Evolutionary conservation across 2,888 invertebrate genomes (phyloP).

Genomic region (Crioceris asparagi): DNA sequence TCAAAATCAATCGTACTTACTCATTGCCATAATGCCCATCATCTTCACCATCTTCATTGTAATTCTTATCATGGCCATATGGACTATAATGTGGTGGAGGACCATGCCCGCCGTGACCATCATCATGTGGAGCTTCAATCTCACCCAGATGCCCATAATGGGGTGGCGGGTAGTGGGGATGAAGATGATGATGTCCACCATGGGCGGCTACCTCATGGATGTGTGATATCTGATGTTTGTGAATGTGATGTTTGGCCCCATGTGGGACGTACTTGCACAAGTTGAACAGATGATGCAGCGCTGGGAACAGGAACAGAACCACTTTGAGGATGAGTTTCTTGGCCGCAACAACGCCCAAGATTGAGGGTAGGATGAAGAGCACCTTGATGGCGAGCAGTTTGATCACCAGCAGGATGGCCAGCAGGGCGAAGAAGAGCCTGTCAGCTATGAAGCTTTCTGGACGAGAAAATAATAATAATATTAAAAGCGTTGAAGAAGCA

Average conservation of each 20-base stretch:
- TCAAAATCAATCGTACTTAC: slow-evolving; percentile 1
- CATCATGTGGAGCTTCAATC: slow-evolving; percentile 19
- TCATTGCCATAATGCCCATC: slow-evolving; percentile 7
- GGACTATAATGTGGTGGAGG: neutral
- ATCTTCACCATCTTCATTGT: neutral
- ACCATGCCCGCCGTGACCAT: slow-evolving; percentile 9
- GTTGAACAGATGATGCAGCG: slow-evolving; percentile 72
- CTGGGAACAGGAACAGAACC: slow-evolving; percentile 71
- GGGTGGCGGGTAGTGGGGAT: slow-evolving; percentile 18
- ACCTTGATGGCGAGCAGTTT: slow-evolving; percentile 72
- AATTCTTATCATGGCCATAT: neutral
- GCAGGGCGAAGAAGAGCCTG: slow-evolving; percentile 58
- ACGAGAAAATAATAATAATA: too few relatives aligned
- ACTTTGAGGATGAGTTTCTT: slow-evolving; percentile 75
- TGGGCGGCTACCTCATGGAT: slow-evolving; percentile 19
- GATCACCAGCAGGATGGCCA: slow-evolving; percentile 65
- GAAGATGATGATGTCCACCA: slow-evolving; percentile 18
- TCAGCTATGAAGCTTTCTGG: slow-evolving; percentile 68
- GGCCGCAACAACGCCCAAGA: slow-evolving; percentile 71
- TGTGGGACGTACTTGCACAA: slow-evolving; percentile 73
- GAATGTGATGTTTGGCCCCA: slow-evolving; percentile 64
- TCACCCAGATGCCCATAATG: slow-evolving; percentile 20
- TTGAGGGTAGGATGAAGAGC: slow-evolving; percentile 65
- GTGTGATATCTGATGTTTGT: slow-evolving; percentile 26
- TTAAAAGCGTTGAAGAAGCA: too few relatives aligned